These are phyloP conservation scores for Ophioderma brevispina DNA, from an alignment of 35 echinoderm and acorn worm species.

Conservation along the genomic window DNA sequence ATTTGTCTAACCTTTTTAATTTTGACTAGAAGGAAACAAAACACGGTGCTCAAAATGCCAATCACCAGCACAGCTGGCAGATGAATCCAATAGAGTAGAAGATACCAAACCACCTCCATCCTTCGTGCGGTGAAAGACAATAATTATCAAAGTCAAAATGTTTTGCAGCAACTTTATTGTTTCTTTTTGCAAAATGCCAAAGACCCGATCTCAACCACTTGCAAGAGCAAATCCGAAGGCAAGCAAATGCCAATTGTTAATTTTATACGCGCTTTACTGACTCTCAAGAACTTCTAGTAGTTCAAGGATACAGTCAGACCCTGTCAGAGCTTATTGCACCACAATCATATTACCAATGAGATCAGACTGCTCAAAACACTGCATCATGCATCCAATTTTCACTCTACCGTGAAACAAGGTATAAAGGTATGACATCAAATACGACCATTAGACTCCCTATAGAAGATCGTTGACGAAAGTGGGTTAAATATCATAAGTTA, in stretches of 20 bases:
- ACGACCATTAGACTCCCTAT: too few species aligned
- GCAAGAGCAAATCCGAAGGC: not conserved
- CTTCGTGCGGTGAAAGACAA: not conserved
- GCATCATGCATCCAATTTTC: too few species aligned
- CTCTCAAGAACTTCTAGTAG: not conserved
- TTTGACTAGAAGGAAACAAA: not conserved
- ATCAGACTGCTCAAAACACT: too few species aligned
- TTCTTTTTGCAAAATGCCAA: not conserved
- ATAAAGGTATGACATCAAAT: too few species aligned
- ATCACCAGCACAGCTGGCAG: not conserved
- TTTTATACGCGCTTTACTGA: not conserved
- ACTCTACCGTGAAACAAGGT: too few species aligned
- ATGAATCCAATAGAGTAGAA: not conserved
- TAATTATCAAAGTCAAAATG: not conserved
- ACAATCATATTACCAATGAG: too few species aligned
- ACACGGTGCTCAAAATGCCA: not conserved
- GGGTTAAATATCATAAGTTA: too few species aligned
- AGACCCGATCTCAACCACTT: not conserved
- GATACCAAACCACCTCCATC: not conserved
- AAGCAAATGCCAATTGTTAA: not conserved
- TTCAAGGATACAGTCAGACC: too few species aligned
- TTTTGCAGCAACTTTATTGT: not conserved
- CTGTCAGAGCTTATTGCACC: too few species aligned
- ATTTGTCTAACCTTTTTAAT: not conserved
- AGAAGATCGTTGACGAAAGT: too few species aligned